Percentiles rank a stretch among this genome's conserved stretches.
These are phyloP conservation scores for Tympanoctomys barrerae DNA, from an alignment of 2,797 vertebrate genomes.

Conservation along the genomic window DNA sequence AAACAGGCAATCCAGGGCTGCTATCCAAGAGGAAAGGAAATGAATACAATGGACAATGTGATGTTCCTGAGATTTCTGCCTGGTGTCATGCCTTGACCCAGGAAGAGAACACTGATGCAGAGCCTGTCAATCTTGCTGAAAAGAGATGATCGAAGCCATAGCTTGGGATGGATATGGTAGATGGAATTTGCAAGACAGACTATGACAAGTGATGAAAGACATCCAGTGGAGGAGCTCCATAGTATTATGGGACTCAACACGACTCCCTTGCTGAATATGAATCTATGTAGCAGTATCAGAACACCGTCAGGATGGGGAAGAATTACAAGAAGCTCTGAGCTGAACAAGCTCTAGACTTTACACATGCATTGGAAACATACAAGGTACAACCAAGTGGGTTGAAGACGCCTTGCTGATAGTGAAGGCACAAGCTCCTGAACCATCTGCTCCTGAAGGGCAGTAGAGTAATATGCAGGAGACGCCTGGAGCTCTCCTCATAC, in stretches of 20 bases:
- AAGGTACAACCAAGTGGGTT: background rate
- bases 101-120: background rate
- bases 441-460: background rate
- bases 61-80: background rate
- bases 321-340: background rate
- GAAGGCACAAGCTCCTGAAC: background rate
- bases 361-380: background rate
- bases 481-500: background rate
- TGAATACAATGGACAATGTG: background rate
- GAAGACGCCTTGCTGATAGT: background rate
- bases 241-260: background rate
- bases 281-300: background rate
- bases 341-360: background rate
- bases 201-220: background rate
- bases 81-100: background rate
- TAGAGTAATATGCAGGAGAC: background rate
- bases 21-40: slow-evolving; percentile 20
- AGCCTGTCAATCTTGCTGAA: background rate
- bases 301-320: background rate
- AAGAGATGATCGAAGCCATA: background rate
- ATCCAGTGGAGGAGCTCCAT: background rate
- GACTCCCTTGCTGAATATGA: background rate
- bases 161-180: background rate
- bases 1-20: background rate
- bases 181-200: background rate